Base-by-base conservation (phyloP, 2,113 vertebrate species). In the Verasper variegatus region DNA sequence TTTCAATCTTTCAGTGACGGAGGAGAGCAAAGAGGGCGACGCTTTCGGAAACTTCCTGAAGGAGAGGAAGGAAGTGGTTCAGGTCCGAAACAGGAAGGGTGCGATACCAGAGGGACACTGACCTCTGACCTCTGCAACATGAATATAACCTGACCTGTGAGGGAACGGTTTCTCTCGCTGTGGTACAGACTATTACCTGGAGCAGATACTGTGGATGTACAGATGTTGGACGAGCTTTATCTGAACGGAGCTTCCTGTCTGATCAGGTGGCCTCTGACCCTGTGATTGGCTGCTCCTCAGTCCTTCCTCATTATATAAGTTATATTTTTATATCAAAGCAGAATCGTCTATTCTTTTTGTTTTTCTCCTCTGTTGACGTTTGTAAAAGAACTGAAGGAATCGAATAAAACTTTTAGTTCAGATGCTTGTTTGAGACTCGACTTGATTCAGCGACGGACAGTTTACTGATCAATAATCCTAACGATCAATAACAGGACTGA, bases 1-100 rank as follows among this genome's bases (percentile, higher is more conserved):
- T 14, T 6, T 14, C 6, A 47, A 4, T 26, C 12, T 49, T 73
- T 0, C 77, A 98, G 97, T 92, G 52, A 95, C 95, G 10, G 96
- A 98, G 86, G 95, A 97, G 81, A 96, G 96, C 84, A 97, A 91
- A 2, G 97, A 99, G 90, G 85, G 83, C 4, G 91, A 93, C 31
- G 94, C 97, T 8, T 98, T 99, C 40, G 93, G 93, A 74, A 98
- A 93, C 83, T 99, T 98, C 83, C 94, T 98, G 92, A 93, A 94
- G 63, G 95, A 96, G 45, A 91, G 94, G 5, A 89, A 82, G 82
- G 85, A 95, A 78, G 94, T 95, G 49, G 94, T 95, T 73, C 92
- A 95, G 87, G 94, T 93, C 60, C 95, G 93, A 56, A 95, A 91
- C 86, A 92, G 72, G 37, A 93, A 85, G 23, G 83, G 85, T 14